Conservation (phyloP, 2,113 vertebrate genomes). For the Dinomys branickii region DNA sequence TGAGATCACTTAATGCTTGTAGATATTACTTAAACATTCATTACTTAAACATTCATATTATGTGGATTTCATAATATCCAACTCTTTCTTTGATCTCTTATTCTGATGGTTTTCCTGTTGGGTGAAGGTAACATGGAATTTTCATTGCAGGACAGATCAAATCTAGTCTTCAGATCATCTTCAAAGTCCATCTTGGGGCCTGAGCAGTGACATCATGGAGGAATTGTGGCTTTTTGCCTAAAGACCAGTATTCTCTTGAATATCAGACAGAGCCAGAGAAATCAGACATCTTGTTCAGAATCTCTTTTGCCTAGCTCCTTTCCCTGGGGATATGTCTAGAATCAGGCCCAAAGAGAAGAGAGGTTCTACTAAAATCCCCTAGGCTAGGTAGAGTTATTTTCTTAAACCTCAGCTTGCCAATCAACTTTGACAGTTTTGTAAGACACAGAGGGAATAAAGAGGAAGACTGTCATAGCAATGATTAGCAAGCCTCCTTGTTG, state of each 20-base stretch:
- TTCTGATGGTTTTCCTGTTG: neutral
- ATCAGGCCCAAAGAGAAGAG: conserved; percentile 42
- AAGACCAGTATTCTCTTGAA: conserved; percentile 15
- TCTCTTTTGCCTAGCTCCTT: conserved; percentile 1
- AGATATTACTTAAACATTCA: neutral
- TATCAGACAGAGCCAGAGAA: neutral
- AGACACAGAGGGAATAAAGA: conserved; percentile 57
- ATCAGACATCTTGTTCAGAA: neutral
- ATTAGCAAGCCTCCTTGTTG: conserved; percentile 47
- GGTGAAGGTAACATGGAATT: conserved; percentile 8
- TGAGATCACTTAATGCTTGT: neutral
- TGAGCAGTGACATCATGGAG: neutral
- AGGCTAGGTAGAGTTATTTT: conserved; percentile 52
- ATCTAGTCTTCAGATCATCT: neutral
- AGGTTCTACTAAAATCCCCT: conserved; percentile 11
- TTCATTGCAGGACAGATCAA: neutral
- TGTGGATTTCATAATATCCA: neutral
- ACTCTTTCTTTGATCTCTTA: neutral
- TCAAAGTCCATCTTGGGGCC: neutral
- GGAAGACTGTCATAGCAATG: conserved; percentile 56
- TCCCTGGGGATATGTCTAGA: neutral
- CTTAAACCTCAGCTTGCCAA: conserved; percentile 24
- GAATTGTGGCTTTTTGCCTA: neutral
- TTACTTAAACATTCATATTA: neutral
- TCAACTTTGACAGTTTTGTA: conserved; percentile 65